phyloP scores from a whole-genome alignment of 2,113 vertebrate genomes.

The Alectura lathami region DNA sequence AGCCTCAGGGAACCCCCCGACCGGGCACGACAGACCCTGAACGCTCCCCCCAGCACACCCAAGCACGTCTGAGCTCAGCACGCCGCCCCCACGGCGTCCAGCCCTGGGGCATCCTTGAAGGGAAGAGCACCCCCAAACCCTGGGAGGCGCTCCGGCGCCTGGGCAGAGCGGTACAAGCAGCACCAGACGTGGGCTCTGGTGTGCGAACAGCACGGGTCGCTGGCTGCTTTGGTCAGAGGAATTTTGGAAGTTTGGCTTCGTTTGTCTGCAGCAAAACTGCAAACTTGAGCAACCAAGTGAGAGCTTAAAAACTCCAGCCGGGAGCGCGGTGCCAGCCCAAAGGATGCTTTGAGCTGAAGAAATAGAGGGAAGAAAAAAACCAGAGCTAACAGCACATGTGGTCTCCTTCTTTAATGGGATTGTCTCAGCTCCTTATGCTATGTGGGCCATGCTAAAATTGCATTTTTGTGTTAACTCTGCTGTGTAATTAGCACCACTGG shows the following conservation, averaged over 20 bases:
- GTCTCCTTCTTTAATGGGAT: not conserved
- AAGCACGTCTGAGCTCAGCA: too few relatives aligned
- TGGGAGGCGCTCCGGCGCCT: not conserved
- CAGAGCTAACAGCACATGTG: not conserved
- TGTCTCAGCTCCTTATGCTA: not conserved
- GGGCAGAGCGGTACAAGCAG: too few relatives aligned
- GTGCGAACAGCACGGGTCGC: accelerated
- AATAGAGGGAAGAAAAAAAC: not conserved
- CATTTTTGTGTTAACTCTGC: not conserved
- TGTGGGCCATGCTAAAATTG: not conserved
- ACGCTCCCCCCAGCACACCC: too few relatives aligned
- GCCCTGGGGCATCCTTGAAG: accelerated
- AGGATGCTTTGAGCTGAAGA: not conserved
- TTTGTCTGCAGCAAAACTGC: not conserved
- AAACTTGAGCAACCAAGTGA: not conserved
- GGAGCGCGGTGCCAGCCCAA: too few relatives aligned
- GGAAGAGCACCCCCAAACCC: too few relatives aligned
- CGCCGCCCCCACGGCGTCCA: too few relatives aligned
- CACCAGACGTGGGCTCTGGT: accelerated
- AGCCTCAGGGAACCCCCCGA: too few relatives aligned
- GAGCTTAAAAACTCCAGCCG: not conserved
- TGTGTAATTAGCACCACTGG: not conserved
- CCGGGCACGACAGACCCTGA: too few relatives aligned
- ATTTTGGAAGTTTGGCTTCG: not conserved
- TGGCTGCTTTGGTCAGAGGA: accelerated